phyloP scores from a whole-genome alignment of 2,113 vertebrate genomes.

The Triplophysa dalaica region DNA sequence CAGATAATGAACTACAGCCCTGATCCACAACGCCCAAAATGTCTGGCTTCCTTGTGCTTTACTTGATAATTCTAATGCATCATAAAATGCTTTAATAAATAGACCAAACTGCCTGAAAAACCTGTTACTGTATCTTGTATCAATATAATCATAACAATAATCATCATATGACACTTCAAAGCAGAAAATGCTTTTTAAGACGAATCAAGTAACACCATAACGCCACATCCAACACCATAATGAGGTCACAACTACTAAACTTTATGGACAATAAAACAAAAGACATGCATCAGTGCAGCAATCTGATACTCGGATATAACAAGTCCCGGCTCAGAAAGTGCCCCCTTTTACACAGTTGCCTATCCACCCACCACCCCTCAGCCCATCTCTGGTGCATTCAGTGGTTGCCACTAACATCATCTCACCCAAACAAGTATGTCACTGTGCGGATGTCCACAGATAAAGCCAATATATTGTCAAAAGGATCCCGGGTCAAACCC shows the following conservation, averaged over 20 bases:
- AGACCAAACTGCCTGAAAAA: not conserved
- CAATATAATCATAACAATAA: not conserved
- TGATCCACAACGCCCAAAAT: not conserved
- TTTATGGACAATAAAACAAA: not conserved
- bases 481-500: conserved; percentile 43
- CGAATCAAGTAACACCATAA: not conserved
- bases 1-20: conserved; percentile 28
- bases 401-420: conserved; percentile 1
- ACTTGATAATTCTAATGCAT: not conserved
- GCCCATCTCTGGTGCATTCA: conserved; percentile 13
- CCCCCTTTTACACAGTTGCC: not conserved
- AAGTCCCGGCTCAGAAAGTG: not conserved
- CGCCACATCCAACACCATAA: not conserved
- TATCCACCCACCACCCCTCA: not conserved
- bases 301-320: not conserved
- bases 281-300: not conserved
- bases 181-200: not conserved
- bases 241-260: not conserved
- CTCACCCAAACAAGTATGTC: conserved; percentile 10
- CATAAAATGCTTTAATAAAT: not conserved
- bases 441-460: conserved; percentile 24
- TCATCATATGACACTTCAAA: not conserved
- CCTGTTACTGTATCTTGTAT: not conserved
- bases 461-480: conserved; percentile 31
- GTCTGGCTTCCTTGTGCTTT: not conserved